These are phyloP conservation scores for Sapayoa aenigma DNA, from an alignment of 2,113 vertebrate genomes.

Conservation along the genomic window DNA sequence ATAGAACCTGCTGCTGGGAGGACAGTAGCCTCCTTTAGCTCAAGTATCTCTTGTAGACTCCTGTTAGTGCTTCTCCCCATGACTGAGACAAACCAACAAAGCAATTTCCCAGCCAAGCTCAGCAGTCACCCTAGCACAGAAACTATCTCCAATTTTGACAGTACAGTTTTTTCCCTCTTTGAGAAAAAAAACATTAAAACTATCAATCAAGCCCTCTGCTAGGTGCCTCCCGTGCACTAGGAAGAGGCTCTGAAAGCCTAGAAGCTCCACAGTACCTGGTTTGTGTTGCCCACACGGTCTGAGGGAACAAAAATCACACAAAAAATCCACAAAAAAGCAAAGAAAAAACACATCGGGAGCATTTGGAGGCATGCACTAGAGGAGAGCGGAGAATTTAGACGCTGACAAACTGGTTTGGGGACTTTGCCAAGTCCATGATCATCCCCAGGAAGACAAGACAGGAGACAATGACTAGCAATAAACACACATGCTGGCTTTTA, in stretches of 20 bases:
- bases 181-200: slow-evolving; percentile 24
- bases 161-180: neutral
- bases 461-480: neutral
- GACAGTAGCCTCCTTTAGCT: neutral
- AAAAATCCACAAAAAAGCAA: too few relatives aligned
- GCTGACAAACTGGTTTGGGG: neutral
- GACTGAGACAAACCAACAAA: neutral
- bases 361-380: neutral
- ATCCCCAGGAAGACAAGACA: neutral
- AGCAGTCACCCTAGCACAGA: neutral
- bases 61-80: neutral
- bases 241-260: neutral
- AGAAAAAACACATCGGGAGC: neutral
- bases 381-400: neutral
- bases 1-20: neutral
- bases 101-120: neutral
- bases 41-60: neutral
- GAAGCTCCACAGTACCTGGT: neutral
- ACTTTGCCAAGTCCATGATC: neutral
- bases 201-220: neutral
- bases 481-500: neutral
- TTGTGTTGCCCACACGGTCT: neutral
- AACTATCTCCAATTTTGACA: neutral
- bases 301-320: neutral
- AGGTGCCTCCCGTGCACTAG: neutral